Evolutionary conservation across 1,140 invertebrate genomes (phyloP), one percentile per base, ranked within the genome.

Genomic region (Helicoverpa zea): DNA sequence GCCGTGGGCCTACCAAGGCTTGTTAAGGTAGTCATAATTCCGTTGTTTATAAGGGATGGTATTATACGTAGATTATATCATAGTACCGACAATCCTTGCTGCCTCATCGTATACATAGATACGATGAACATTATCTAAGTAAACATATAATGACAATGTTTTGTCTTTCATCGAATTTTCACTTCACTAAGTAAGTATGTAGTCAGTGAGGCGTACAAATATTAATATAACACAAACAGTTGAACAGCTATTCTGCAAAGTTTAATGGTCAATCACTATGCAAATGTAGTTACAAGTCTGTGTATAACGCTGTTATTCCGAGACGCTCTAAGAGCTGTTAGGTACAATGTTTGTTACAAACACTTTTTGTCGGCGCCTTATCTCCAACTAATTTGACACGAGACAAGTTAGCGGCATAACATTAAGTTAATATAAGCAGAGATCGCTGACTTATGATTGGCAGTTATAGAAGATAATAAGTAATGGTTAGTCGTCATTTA

Each of bases 371-470:
- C 18, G 35, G 43, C 58, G 74, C 74, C 75, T 77, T 77, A 77
- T 77, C 75, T 77, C 29, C 51, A 16, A 3, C 56, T 64, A 77
- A 64, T 77, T 77, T 77, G 75, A 77, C 75, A 66, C 47, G 54
- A 66, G 61, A 77, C 49, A 13, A 66, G 47, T 77, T 66, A 54
- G 23, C n/a, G 12, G 16, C 49, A 54, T 66, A 66, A 18, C 23
- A 77, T 54, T 77, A 66, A 66, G 43, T 64, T 66, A 66, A 47
- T 13, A n/a, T 23, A 2, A 72, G 12, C 35, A 80, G 47, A 76
- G 78, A 80, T 80, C 73, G 80, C 52, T 80, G 81, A 82, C 81
- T 82, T 81, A 70, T 80, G 78, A 84, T 84, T 82, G 78, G 54
- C 78, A 82, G 66, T 66, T 77, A 49, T 79, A 3, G 63, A 35